Evolutionary conservation across 2,113 vertebrate species (phyloP).

Genomic region (Hymenochirus boettgeri): DNA sequence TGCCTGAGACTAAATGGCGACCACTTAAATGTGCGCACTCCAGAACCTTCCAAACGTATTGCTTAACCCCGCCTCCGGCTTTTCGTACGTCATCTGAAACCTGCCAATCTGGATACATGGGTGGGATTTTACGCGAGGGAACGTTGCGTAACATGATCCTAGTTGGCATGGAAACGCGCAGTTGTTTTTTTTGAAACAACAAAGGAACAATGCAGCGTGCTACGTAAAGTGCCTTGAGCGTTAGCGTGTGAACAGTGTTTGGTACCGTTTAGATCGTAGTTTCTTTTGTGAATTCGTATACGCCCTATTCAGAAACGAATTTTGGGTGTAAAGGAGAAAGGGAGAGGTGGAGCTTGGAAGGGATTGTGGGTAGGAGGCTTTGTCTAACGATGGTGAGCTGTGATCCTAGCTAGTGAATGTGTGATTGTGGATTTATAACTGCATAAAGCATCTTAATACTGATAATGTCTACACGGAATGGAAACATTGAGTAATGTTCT

Average conservation of each 20-base stretch:
- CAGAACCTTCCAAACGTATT: conserved; percentile 12
- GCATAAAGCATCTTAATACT: no score
- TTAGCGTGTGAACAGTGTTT: neutral
- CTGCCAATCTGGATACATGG: neutral
- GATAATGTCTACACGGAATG: no score
- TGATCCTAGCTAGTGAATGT: no score
- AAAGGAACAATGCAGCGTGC: neutral
- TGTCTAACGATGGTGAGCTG: no score
- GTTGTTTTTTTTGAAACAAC: conserved; percentile 1
- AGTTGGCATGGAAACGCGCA: neutral
- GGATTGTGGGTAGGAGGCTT: neutral
- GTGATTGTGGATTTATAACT: no score
- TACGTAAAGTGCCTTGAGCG: neutral
- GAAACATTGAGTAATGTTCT: no score
- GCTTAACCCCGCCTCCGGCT: neutral
- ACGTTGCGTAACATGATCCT: neutral
- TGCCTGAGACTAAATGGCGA: conserved; percentile 17
- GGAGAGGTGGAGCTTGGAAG: neutral
- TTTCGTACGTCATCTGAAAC: neutral
- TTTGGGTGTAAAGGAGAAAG: neutral
- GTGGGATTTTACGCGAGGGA: neutral
- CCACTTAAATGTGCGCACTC: neutral
- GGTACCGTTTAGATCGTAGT: neutral
- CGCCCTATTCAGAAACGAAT: neutral
- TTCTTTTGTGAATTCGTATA: conserved; percentile 11